Conservation (phyloP, 1,140 invertebrate species). For the Trypoxylus dichotomus region DNA sequence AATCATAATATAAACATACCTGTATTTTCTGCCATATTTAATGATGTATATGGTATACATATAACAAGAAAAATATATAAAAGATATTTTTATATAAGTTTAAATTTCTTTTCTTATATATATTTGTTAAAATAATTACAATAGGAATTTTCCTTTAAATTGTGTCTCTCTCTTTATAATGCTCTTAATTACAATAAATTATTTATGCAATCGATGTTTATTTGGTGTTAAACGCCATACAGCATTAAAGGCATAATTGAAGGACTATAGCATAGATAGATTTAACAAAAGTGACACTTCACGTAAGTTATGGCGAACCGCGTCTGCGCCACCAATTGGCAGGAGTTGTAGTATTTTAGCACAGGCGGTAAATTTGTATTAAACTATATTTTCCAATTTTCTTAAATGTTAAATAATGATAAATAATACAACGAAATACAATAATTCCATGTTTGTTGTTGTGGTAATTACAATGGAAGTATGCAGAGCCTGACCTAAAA, state of each 20-base stretch:
- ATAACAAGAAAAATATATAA: slow-evolving; percentile 2
- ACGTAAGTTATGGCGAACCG: no score
- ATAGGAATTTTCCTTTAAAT: not conserved
- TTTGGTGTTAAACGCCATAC: not conserved
- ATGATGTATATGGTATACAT: slow-evolving; percentile 16
- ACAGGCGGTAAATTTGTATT: no score
- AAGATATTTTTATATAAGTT: not conserved
- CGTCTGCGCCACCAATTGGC: no score
- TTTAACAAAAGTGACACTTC: no score
- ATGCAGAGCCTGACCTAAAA: no score
- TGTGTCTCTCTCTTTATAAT: not conserved
- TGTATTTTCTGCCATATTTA: slow-evolving; percentile 27
- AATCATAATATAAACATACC: slow-evolving; percentile 28
- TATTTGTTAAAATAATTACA: slow-evolving; percentile 6
- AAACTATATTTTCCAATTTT: no score
- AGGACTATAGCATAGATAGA: no score
- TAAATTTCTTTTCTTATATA: not conserved
- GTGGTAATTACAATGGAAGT: no score
- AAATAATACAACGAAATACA: no score
- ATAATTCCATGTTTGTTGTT: no score
- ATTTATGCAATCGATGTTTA: slow-evolving; percentile 16
- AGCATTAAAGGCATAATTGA: not conserved
- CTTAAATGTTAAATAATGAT: no score
- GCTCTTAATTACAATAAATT: not conserved
- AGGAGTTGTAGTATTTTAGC: no score